Evolutionary conservation across 2,797 vertebrate genomes (phyloP).

Genomic region (Acanthis flammea): DNA sequence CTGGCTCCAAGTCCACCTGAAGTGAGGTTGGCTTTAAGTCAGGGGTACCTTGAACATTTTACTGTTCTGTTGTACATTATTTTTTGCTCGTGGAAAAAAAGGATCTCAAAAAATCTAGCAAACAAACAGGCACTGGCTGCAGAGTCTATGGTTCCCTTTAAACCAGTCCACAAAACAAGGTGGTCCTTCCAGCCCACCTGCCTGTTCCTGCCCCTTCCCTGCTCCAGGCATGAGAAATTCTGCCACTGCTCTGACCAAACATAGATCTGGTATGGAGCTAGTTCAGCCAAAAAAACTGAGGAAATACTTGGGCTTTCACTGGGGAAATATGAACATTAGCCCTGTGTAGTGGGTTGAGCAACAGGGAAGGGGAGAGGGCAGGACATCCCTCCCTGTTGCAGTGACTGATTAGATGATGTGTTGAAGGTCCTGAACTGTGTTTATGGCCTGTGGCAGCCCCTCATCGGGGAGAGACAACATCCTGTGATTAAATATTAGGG

Average conservation of each 20-base stretch:
- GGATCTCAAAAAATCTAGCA: background rate
- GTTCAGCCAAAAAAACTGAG: rapidly evolving
- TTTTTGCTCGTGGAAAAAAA: background rate
- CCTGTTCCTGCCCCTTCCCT: background rate
- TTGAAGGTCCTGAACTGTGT: background rate
- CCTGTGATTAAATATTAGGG: background rate
- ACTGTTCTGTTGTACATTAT: background rate
- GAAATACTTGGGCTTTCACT: background rate
- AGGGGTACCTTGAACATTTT: background rate
- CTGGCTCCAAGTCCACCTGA: background rate
- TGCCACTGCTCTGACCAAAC: background rate
- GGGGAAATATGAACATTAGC: background rate
- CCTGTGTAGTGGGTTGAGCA: background rate
- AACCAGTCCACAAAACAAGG: background rate
- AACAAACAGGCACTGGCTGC: background rate
- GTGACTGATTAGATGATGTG: background rate
- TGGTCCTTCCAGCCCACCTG: background rate
- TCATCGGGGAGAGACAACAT: background rate
- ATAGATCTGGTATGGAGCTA: background rate
- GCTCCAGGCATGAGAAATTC: rapidly evolving
- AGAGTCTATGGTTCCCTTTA: background rate
- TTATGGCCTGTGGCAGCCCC: background rate
- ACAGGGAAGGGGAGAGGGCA: background rate
- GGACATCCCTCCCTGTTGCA: background rate
- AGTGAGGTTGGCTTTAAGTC: background rate